These are phyloP conservation scores for Desmophyllum pertusum DNA, from an alignment of 92 coral and sea anemone genomes.

Conservation along the genomic window DNA sequence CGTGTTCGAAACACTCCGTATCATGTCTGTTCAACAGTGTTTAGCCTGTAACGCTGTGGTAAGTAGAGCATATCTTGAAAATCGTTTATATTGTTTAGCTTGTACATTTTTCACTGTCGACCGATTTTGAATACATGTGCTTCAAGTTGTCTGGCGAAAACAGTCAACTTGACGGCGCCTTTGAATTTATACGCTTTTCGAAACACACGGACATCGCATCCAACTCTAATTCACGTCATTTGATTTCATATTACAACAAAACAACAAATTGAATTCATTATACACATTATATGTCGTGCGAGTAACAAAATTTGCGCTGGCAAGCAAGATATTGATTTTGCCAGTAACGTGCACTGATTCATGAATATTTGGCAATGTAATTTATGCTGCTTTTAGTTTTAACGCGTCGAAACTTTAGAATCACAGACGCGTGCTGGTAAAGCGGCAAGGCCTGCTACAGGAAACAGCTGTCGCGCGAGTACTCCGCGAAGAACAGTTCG, in stretches of 20 bases:
- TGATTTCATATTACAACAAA: conserved; percentile 2
- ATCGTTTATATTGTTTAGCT: conserved; percentile 11
- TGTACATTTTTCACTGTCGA: conserved; percentile 21
- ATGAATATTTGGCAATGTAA: conserved; percentile 29
- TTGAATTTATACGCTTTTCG: not conserved
- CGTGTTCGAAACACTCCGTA: conserved; percentile 1
- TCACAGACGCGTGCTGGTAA: conserved; percentile 3
- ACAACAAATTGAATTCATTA: not conserved
- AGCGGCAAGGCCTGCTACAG: not conserved
- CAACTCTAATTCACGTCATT: not conserved
- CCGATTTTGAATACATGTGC: conserved; percentile 45
- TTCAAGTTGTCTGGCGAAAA: conserved; percentile 41
- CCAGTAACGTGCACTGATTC: conserved; percentile 5
- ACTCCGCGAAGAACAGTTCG: not conserved
- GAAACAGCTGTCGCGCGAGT: conserved; percentile 30
- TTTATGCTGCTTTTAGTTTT: conserved; percentile 31
- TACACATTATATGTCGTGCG: not conserved
- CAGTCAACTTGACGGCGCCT: conserved; percentile 16
- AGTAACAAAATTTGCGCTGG: conserved; percentile 16
- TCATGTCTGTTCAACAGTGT: conserved; percentile 48
- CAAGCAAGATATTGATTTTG: conserved; percentile 29
- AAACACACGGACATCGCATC: conserved; percentile 5
- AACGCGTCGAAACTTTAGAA: conserved; percentile 23
- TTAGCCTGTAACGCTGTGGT: conserved; percentile 53
- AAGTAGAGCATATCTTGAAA: conserved; percentile 25